A percentile compares a stretch with the other conserved stretches of the same genome.
These are phyloP conservation scores for Onychorhynchus coronatus DNA, from an alignment of 2,113 vertebrate species.

Conservation along the genomic window DNA sequence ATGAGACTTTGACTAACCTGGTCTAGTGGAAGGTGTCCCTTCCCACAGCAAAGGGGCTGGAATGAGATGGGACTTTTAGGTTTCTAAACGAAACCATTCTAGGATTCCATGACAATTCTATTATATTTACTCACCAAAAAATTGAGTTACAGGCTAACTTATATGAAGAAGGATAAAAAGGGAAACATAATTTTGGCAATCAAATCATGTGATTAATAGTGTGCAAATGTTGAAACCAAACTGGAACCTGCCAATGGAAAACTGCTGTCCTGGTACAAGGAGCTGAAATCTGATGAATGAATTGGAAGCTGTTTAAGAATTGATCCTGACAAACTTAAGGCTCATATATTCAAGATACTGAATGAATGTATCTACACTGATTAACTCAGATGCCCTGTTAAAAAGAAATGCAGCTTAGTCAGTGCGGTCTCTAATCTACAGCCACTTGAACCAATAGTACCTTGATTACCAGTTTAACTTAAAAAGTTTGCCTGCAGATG, in stretches of 20 bases:
- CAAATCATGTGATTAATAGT: background rate
- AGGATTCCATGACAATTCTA: background rate
- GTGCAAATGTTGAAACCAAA: background rate
- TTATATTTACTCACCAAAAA: background rate
- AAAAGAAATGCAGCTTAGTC: constrained; percentile 12
- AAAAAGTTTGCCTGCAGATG: constrained; percentile 4
- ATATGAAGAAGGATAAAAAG: background rate
- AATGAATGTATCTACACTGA: background rate
- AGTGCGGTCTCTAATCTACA: background rate
- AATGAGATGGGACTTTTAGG: too few relatives aligned
- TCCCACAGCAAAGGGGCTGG: background rate
- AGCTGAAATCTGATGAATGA: background rate
- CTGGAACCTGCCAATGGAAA: background rate
- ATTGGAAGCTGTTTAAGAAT: background rate
- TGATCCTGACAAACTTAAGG: background rate
- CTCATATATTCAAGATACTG: background rate
- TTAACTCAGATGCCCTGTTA: constrained; percentile 5
- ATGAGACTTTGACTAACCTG: background rate
- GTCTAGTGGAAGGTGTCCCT: background rate
- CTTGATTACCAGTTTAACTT: constrained; percentile 31
- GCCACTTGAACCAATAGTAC: background rate
- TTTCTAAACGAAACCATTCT: too few relatives aligned
- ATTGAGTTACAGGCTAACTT: background rate
- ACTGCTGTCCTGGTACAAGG: background rate
- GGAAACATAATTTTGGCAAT: background rate